Base-by-base conservation (phyloP, 2,113 vertebrate genomes). In the Rhombomys opimus region DNA sequence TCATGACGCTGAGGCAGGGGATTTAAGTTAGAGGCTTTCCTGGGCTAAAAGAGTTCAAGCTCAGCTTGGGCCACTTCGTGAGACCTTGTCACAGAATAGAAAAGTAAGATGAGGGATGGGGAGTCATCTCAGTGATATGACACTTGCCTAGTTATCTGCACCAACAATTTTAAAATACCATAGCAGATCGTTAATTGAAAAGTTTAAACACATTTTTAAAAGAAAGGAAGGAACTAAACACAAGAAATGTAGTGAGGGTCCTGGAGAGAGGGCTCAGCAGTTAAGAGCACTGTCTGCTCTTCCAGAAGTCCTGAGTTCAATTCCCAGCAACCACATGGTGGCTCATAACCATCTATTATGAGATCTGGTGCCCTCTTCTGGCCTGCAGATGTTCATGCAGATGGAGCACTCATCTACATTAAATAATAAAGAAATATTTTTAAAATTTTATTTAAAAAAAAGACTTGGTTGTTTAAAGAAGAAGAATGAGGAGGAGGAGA, bases 141-240 rank as follows among this genome's bases (percentile, higher is more conserved):
- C 8, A n/a, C 50, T 88, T 72, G 32, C 35, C 50, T 57, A 65
- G 38, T 50, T 50, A 50, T 67, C 38, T 50, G 18, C 41, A 68
- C 12, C 67, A 70, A 2, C 4, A n/a, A n/a, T n/a, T 30, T 13
- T 50, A 73, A 80, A 87, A 87, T 50, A 87, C 57, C 10, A n/a
- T 52, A 87, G 25, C 54, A 70, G 65, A 87, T 23, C 32, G 25
- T n/a, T 52, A 85, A 75, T 18, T 86, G 65, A 70, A 41, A 41
- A 65, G 77, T 81, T 87, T 38, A 76, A 76, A 76, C 12, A 76
- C 38, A 23, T 23, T 13, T 38, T 7, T 27, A 41, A 75, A 88
- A 32, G 30, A 54, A 46, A 96, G 32, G 20, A 95, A 93, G 50
- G 61, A 68, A 89, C 72, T 87, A 96, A 90, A 92, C 87, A 52